Base-by-base conservation (phyloP, 2,797 vertebrate species). In the Hemibagrus guttatus region DNA sequence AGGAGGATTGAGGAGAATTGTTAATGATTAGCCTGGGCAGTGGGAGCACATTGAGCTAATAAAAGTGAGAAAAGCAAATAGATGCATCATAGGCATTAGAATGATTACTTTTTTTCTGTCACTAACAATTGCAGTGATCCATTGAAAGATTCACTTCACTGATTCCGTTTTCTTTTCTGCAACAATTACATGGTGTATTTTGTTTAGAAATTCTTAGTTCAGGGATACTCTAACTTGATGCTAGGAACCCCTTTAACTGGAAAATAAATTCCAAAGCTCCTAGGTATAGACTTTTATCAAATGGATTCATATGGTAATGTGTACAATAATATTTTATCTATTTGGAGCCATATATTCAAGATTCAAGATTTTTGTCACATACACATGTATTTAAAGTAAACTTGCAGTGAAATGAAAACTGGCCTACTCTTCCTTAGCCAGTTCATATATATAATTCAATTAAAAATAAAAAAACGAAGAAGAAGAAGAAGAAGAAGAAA, bases 11-110 rank as follows among this genome's bases (percentile, higher is more conserved):
- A 52, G 79, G 56, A 74, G 84, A 81, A 39, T 35, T 68, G 80
- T 83, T 86, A 86, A 86, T 88, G 84, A 88, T 86, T 87, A 84
- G 83, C 82, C 64, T 14, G 5, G 13, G 52, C 63, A 54, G 39
- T 61, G 79, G 59, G 35, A 64, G 49, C 46, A 68, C 63, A 68
- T 21, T 49, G 52, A 71, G 81, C 49, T 68, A 19, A 68, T 71
- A 58, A 59, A 76, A 58, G 52, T 52, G 69, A 80, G 54, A 86
- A 79, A 86, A 31, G 14, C 59, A 46, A 61, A 69, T 66, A 84
- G 71, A 74, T 75, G 46, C 42, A 72, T 78, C 11, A 69, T 46
- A 81, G 78, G 46, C 63, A 49, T 84, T 42, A 42, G 39, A 56
- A 46, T 31, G 49, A 39, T 46, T 49, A 63, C 13, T n/a, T 28